A percentile compares a stretch with the other conserved stretches of the same genome.
Conservation (phyloP, 1,140 invertebrate species). For the Apocrypta bakeri region DNA sequence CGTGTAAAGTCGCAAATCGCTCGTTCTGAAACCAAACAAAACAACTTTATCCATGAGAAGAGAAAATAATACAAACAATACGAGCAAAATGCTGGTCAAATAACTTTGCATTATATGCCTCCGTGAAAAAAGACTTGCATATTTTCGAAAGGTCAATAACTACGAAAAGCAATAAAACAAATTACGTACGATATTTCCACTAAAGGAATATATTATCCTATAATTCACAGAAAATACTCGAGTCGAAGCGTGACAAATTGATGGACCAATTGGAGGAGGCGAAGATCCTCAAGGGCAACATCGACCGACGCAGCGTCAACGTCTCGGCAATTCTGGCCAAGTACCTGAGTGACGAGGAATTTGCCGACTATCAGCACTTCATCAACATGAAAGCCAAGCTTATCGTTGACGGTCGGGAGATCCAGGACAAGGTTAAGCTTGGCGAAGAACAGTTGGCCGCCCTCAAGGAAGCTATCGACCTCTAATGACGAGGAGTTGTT, state of each 20-base stretch:
- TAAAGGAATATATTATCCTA: too few relatives aligned
- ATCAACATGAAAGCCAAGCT: conserved; percentile 95
- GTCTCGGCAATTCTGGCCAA: conserved; percentile 85
- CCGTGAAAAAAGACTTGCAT: too few relatives aligned
- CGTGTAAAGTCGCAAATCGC: too few relatives aligned
- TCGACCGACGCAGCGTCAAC: conserved; percentile 86
- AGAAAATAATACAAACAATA: too few relatives aligned
- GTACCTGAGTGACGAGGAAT: conserved; percentile 85
- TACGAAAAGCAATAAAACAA: too few relatives aligned
- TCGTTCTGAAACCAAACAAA: too few relatives aligned
- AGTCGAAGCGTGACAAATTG: conserved; percentile 86
- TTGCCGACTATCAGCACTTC: conserved; percentile 90
- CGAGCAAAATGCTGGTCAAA: too few relatives aligned
- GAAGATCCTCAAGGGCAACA: conserved; percentile 87
- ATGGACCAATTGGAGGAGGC: conserved; percentile 89
- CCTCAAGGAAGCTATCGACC: conserved; percentile 81
- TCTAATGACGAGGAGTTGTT: conserved; percentile 57
- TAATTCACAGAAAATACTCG: conserved; percentile 80
- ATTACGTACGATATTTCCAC: too few relatives aligned
- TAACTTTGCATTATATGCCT: too few relatives aligned
- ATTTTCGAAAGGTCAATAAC: too few relatives aligned
- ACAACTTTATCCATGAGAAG: too few relatives aligned
- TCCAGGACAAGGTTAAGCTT: conserved; percentile 90
- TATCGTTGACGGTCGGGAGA: conserved; percentile 88
- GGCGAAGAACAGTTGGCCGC: conserved; percentile 89